Evolutionary conservation across 2,888 invertebrate species (phyloP).

Genomic region (Aphodius granarius): DNA sequence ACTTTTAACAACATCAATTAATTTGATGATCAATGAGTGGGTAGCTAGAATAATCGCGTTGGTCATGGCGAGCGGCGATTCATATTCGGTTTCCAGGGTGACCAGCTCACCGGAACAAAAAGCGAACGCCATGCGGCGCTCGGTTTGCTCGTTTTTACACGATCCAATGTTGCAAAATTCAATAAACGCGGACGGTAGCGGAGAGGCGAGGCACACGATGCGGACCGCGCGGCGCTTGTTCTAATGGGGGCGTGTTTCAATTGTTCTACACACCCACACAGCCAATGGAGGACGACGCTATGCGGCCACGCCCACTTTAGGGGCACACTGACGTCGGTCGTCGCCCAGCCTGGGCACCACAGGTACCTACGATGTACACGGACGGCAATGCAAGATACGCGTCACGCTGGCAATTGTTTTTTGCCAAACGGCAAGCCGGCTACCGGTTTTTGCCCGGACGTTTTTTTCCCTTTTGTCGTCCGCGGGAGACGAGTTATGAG

Average conservation of each 20-base stretch:
- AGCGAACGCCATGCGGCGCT: background rate
- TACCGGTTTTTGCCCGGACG: constrained; percentile 5
- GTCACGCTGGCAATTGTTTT: constrained; percentile 8
- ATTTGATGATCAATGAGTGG: background rate
- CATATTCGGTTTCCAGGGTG: background rate
- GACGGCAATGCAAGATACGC: constrained; percentile 4
- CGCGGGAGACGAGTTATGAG: background rate
- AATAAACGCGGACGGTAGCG: background rate
- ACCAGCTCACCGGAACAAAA: background rate
- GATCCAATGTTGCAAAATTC: constrained; percentile 4
- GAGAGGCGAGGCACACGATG: background rate
- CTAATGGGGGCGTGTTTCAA: background rate
- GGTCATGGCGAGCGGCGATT: background rate
- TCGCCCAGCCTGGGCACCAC: background rate
- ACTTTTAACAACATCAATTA: no score
- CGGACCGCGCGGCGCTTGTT: background rate
- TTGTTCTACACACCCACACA: constrained; percentile 5
- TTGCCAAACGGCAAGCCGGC: constrained; percentile 2
- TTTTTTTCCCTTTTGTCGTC: background rate
- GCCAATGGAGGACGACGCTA: background rate
- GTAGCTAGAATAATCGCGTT: background rate
- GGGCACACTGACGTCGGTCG: background rate
- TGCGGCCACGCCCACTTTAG: background rate
- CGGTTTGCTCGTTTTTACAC: constrained; percentile 1
- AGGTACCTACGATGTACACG: background rate